A percentile compares a stretch with the other conserved stretches of the same genome.
Conservation (phyloP, 30 jellyfish, hydroid and myxozoan genomes). For the Mastigias papua region DNA sequence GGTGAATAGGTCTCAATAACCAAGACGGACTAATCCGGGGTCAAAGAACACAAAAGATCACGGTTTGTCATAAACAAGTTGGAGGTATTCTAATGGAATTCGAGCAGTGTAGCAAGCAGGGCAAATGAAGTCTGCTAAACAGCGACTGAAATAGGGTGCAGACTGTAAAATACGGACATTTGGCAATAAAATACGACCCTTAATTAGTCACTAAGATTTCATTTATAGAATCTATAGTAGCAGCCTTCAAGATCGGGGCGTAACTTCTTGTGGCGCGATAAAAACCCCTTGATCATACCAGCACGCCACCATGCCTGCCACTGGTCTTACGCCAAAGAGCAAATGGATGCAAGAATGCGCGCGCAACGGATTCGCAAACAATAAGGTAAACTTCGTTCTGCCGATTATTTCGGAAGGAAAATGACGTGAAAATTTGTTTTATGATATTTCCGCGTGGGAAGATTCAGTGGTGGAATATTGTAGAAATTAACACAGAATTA, state of each 20-base stretch:
- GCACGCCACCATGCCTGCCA: slow-evolving; percentile 54
- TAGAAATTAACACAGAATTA: background rate
- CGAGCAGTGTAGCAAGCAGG: too few relatives aligned
- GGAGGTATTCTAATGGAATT: background rate
- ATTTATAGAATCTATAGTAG: background rate
- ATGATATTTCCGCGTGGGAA: slow-evolving; percentile 9
- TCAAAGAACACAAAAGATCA: slow-evolving; percentile 49
- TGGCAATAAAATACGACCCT: background rate
- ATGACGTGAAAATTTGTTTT: slow-evolving; percentile 62
- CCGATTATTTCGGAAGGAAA: slow-evolving; percentile 29
- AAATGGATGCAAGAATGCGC: slow-evolving; percentile 47
- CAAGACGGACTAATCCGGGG: slow-evolving; percentile 7
- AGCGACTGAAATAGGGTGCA: too few relatives aligned
- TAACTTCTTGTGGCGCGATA: slow-evolving; percentile 58
- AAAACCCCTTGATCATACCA: slow-evolving; percentile 57
- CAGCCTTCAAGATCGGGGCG: slow-evolving; percentile 19
- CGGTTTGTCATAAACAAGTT: slow-evolving; percentile 1
- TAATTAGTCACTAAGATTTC: background rate
- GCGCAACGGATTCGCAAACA: slow-evolving; percentile 61
- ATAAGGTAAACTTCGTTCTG: background rate
- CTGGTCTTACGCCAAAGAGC: slow-evolving; percentile 72
- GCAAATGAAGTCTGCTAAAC: background rate
- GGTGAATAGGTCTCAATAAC: slow-evolving; percentile 2
- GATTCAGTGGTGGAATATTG: background rate
- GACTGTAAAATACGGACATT: too few relatives aligned